phyloP scores from a whole-genome alignment of 2,113 vertebrate genomes.

The Beaufortia kweichowensis region DNA sequence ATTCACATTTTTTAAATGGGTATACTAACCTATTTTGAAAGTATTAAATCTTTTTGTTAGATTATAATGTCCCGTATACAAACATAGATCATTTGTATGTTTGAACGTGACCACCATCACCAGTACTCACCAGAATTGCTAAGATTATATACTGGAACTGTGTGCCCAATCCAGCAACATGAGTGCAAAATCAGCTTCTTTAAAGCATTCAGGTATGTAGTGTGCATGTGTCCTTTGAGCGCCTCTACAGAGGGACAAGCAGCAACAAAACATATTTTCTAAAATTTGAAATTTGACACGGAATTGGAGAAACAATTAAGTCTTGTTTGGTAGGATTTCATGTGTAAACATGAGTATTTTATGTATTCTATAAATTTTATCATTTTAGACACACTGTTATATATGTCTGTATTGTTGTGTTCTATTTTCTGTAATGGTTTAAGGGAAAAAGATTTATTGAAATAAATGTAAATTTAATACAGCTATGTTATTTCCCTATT shows the following conservation, averaged over 20 bases:
- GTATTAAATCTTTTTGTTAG: neutral
- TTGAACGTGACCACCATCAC: too few relatives aligned
- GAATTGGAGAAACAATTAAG: slow-evolving; percentile 3
- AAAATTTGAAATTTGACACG: slow-evolving; percentile 12
- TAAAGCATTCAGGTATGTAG: slow-evolving; percentile 55
- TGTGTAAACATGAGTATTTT: neutral
- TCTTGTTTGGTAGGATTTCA: slow-evolving; percentile 37
- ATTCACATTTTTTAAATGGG: too few relatives aligned
- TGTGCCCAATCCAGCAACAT: slow-evolving; percentile 66
- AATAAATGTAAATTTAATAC: too few relatives aligned
- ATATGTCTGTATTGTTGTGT: too few relatives aligned
- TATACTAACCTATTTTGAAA: too few relatives aligned
- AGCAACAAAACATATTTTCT: neutral
- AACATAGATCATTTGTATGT: slow-evolving; percentile 1
- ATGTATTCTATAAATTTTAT: too few relatives aligned
- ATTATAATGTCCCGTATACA: neutral
- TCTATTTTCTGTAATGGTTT: too few relatives aligned
- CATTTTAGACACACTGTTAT: too few relatives aligned
- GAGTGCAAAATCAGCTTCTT: slow-evolving; percentile 71
- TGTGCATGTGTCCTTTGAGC: slow-evolving; percentile 15
- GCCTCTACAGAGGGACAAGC: slow-evolving; percentile 54
- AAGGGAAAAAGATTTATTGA: too few relatives aligned
- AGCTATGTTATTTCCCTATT: too few relatives aligned
- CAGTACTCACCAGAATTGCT: slow-evolving; percentile 69
- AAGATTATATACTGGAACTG: slow-evolving; percentile 74